Base-by-base conservation (phyloP, 2,888 invertebrate species). In the Tipula helvola region DNA sequence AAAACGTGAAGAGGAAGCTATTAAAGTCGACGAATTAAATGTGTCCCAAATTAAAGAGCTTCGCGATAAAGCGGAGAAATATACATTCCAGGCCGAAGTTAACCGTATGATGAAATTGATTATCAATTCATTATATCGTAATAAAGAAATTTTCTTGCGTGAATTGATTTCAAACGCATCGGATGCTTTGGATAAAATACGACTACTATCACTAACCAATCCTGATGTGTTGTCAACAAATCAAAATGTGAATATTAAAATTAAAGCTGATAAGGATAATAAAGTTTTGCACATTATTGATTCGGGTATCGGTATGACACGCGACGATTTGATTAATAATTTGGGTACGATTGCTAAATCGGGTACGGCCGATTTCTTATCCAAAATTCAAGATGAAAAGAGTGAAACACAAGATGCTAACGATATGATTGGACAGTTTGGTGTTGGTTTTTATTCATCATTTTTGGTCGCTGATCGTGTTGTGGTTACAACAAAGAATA, bases 101-200 rank as follows among this genome's bases (percentile, higher is more conserved):
- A 98, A 98, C 92, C 96, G 99, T 87, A 99, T 99, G 98, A 99
- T 99, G 99, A 99, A 99, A 92, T 94, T 99, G 87, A 99, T 99
- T 92, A 99, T 99, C 91, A 99, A 99, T 93, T 99, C 99, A 8
- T 93, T 99, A 8, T 99, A 99, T 92, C 95, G 98, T 89, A 99
- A 99, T 92, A 99, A 99, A 92, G 99, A 99, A 95, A 99, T 99
- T 89, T 99, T 98, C 95, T 93, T 99, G 88, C 94, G 99, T 90
- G 99, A 99, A 93, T 93, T 99, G 91, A 99, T 99, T 90, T 99
- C 99, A 0, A 99, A 99, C 93, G 99, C 98, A 0, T 99, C 99
- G 0, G 99, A 99, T 93, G 99, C 99, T 83, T 93, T 99, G 88
- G 99, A 99, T 92, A 99, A 99, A 92, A 98, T 99, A 89, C 95